Percentiles rank a stretch among this genome's conserved stretches.
These are phyloP conservation scores for Tryphoninae sp. DNA, from an alignment of 2,888 invertebrate genomes.

Conservation along the genomic window DNA sequence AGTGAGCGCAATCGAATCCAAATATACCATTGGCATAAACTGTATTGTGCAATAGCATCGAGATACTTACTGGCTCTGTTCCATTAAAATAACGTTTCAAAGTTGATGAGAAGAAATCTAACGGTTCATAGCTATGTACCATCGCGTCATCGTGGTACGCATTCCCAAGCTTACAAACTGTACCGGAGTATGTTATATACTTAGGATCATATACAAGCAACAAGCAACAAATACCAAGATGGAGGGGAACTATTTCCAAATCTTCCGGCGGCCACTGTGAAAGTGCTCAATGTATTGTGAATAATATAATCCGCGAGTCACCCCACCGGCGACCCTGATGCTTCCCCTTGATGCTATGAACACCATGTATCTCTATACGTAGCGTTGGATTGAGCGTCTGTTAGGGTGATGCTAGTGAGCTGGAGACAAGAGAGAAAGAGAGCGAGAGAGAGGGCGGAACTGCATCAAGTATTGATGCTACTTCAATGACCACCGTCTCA, in stretches of 20 bases:
- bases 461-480: slow-evolving; percentile 77
- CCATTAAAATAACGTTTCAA: slow-evolving; percentile 19
- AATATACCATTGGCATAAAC: slow-evolving; percentile 11
- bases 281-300: slow-evolving; percentile 80
- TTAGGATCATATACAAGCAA: slow-evolving; percentile 49
- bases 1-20: slow-evolving; percentile 18
- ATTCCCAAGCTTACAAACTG: no score
- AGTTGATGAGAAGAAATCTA: neutral
- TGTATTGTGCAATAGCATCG: slow-evolving; percentile 5
- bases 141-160: slow-evolving; percentile 11
- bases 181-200: neutral
- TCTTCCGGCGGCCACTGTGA: slow-evolving; percentile 73
- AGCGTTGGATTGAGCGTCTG: slow-evolving; percentile 41
- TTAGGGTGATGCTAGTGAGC: slow-evolving; percentile 48
- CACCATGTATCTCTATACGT: slow-evolving; percentile 46
- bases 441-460: slow-evolving; percentile 64
- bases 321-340: slow-evolving; percentile 64
- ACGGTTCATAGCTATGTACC: neutral
- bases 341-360: slow-evolving; percentile 50
- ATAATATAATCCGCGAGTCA: slow-evolving; percentile 79
- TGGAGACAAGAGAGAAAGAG: slow-evolving; percentile 37
- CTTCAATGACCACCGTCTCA: slow-evolving; percentile 71
- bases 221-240: slow-evolving; percentile 50
- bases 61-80: slow-evolving; percentile 7
- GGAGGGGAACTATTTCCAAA: slow-evolving; percentile 67